phyloP scores from a whole-genome alignment of 2,797 vertebrate genomes.

The Enteromius paludinosus region DNA sequence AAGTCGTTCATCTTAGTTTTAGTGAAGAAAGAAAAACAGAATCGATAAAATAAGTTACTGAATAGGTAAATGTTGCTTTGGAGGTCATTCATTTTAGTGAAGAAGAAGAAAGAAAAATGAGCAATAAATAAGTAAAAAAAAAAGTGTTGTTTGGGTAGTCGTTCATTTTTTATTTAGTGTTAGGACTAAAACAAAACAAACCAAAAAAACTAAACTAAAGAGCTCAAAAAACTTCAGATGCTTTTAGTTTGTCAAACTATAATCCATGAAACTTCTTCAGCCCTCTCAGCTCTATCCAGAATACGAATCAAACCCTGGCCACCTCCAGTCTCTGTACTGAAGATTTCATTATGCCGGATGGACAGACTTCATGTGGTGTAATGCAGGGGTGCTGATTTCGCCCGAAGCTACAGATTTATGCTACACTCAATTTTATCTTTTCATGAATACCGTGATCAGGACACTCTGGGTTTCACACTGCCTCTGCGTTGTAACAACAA shows the following conservation, averaged over 20 bases:
- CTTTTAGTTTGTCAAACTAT: not conserved
- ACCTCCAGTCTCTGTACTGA: conserved; percentile 60
- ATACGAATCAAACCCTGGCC: not conserved
- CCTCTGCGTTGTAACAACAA: not conserved
- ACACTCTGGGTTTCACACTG: conserved; percentile 70
- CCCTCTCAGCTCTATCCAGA: not conserved
- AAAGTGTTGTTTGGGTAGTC: too few relatives aligned
- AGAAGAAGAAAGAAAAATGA: not conserved
- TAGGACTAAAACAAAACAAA: not conserved
- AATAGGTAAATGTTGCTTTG: too few relatives aligned
- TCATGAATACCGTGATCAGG: conserved; percentile 77
- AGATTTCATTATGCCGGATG: conserved; percentile 84
- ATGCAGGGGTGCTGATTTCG: conserved; percentile 82
- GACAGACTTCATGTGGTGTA: conserved; percentile 84
- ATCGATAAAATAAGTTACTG: not conserved
- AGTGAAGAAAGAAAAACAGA: not conserved
- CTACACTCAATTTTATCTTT: conserved; percentile 77
- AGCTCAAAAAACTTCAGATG: not conserved
- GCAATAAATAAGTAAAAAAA: too few relatives aligned
- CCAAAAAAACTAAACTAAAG: too few relatives aligned
- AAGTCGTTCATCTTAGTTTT: not conserved
- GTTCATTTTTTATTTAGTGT: too few relatives aligned
- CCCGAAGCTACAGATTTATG: conserved; percentile 80
- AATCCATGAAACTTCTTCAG: not conserved
- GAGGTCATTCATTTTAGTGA: not conserved